phyloP scores from a whole-genome alignment of 2,888 invertebrate species.

The Drosophila demipolita region DNA sequence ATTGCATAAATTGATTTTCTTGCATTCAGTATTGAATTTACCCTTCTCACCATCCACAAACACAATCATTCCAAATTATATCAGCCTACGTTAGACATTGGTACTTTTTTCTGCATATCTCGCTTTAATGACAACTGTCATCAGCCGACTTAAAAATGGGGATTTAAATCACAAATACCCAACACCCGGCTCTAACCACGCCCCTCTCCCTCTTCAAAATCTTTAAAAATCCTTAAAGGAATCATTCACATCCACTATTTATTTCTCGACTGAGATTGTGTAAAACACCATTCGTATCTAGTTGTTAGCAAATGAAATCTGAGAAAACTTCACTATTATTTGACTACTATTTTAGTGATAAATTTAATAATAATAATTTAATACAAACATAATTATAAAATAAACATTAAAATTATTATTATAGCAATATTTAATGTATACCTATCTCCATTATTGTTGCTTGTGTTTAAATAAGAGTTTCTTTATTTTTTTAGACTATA shows the following conservation, averaged over 20 bases:
- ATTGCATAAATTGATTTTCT: not conserved
- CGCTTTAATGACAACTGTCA: constrained; percentile 25
- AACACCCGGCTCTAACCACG: not conserved
- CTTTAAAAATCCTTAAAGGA: no score
- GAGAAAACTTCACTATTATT: not conserved
- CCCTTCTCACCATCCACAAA: not conserved
- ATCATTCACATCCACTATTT: no score
- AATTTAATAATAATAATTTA: not conserved
- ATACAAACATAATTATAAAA: not conserved
- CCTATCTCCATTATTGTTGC: no score
- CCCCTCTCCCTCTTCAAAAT: not conserved
- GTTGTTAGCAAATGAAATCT: not conserved
- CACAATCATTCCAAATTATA: not conserved
- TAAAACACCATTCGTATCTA: no score
- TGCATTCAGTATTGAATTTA: not conserved
- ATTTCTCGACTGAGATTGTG: no score
- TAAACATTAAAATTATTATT: not conserved
- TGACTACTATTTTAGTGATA: not conserved
- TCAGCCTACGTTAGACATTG: not conserved
- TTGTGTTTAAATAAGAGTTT: not conserved
- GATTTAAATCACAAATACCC: constrained; percentile 4
- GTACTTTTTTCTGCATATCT: not conserved
- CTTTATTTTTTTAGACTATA: not conserved
- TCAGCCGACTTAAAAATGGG: constrained; percentile 17
- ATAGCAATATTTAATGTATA: not conserved